phyloP scores from a whole-genome alignment of 1,140 invertebrate species.

The Rhyzopertha dominica region DNA sequence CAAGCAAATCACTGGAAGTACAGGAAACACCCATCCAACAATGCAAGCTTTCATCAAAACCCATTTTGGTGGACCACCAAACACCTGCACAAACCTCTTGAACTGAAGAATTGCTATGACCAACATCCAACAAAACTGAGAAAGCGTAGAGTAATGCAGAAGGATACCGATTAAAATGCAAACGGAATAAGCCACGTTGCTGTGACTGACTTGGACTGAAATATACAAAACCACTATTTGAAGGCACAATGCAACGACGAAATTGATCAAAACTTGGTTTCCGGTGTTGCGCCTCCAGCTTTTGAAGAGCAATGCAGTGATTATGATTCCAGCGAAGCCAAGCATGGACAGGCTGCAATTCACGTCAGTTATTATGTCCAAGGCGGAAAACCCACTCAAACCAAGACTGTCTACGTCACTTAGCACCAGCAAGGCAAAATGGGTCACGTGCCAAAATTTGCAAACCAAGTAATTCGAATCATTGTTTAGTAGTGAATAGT shows the following conservation, averaged over 20 bases:
- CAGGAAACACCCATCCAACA: constrained; percentile 38
- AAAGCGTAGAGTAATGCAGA: constrained; percentile 57
- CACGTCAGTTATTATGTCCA: constrained; percentile 57
- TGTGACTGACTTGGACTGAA: constrained; percentile 44
- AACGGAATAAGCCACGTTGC: constrained; percentile 45
- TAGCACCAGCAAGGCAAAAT: constrained; percentile 30
- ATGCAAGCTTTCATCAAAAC: constrained; percentile 39
- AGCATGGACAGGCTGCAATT: constrained; percentile 55
- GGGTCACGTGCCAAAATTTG: constrained; percentile 34
- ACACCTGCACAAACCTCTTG: constrained; percentile 55
- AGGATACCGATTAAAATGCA: constrained; percentile 38
- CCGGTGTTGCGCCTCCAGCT: constrained; percentile 57
- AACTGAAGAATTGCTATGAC: constrained; percentile 60
- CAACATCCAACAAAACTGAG: constrained; percentile 63
- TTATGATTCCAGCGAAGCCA: constrained; percentile 54
- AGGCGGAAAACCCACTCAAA: too few species aligned
- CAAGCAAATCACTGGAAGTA: constrained; percentile 33
- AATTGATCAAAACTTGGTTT: constrained; percentile 58
- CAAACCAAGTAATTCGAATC: too few species aligned
- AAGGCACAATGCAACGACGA: constrained; percentile 53
- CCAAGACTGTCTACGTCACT: too few species aligned
- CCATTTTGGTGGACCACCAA: constrained; percentile 46
- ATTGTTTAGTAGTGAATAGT: too few species aligned
- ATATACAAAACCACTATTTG: constrained; percentile 54
- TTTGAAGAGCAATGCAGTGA: constrained; percentile 54